phyloP scores from a whole-genome alignment of 2,888 invertebrate genomes.

The Teinopalpus imperialis region DNA sequence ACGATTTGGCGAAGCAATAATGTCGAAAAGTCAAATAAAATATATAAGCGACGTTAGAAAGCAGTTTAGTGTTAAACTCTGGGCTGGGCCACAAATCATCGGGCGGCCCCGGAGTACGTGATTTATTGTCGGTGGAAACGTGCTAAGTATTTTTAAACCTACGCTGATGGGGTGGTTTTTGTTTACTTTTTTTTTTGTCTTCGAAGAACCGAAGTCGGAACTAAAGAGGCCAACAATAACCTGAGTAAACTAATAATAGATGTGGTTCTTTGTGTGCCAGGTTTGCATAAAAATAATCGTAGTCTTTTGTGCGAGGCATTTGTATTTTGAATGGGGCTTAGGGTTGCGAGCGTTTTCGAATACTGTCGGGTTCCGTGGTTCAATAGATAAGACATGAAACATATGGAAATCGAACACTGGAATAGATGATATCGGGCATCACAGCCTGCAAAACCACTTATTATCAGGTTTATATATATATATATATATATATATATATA shows the following conservation, averaged over 20 bases:
- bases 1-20: slow-evolving; percentile 1
- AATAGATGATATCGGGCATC: too few species aligned
- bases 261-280: too few species aligned
- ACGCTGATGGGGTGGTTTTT: slow-evolving; percentile 8
- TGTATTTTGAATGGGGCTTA: too few species aligned
- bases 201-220: slow-evolving; percentile 1
- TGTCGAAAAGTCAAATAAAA: slow-evolving; percentile 18
- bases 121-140: slow-evolving; percentile 18
- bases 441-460: too few species aligned
- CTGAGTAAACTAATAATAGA: background rate
- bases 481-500: too few species aligned
- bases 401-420: too few species aligned
- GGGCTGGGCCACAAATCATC: slow-evolving; percentile 22
- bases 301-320: too few species aligned
- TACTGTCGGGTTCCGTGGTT: too few species aligned
- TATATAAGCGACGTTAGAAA: slow-evolving; percentile 4
- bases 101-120: slow-evolving; percentile 5
- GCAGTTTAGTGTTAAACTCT: slow-evolving; percentile 21
- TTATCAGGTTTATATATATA: too few species aligned
- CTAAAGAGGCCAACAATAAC: slow-evolving; percentile 4
- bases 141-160: slow-evolving; percentile 25
- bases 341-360: too few species aligned
- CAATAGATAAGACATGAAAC: too few species aligned
- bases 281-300: too few species aligned
- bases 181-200: slow-evolving; percentile 6